Conservation (phyloP, 2,113 vertebrate species). For the Alethe diademata region DNA sequence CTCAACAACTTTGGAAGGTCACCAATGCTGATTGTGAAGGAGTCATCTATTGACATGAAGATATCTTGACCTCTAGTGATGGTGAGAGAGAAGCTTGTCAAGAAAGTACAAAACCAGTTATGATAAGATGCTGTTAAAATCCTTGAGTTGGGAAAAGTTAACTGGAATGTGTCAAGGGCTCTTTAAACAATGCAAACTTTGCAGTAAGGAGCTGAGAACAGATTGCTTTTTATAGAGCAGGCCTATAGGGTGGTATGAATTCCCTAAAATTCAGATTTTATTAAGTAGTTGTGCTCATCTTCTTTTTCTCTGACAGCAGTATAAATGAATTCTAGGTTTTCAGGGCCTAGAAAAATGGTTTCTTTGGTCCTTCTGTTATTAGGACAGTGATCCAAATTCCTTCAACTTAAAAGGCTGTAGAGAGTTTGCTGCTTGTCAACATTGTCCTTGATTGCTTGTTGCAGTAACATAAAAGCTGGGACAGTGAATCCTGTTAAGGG, state of each 20-base stretch:
- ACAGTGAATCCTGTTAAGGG: not conserved
- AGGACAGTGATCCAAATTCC: not conserved
- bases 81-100: not conserved
- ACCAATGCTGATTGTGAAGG: not conserved
- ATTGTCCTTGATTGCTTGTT: not conserved
- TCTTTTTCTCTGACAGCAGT: not conserved
- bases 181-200: conserved; percentile 1
- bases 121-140: conserved; percentile 2
- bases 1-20: not conserved
- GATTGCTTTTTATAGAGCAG: conserved; percentile 1
- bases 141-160: not conserved
- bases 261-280: conserved; percentile 3
- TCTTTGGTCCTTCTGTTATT: not conserved
- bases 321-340: conserved; percentile 11
- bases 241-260: not conserved
- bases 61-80: not conserved
- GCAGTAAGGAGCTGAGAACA: not conserved
- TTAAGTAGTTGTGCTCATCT: not conserved
- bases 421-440: conserved; percentile 25
- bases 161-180: not conserved
- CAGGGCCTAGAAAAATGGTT: not conserved
- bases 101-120: not conserved
- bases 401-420: not conserved
- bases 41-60: not conserved
- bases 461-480: not conserved